Base-by-base conservation (phyloP, 1,140 invertebrate genomes). In the Pomacea maculata region DNA sequence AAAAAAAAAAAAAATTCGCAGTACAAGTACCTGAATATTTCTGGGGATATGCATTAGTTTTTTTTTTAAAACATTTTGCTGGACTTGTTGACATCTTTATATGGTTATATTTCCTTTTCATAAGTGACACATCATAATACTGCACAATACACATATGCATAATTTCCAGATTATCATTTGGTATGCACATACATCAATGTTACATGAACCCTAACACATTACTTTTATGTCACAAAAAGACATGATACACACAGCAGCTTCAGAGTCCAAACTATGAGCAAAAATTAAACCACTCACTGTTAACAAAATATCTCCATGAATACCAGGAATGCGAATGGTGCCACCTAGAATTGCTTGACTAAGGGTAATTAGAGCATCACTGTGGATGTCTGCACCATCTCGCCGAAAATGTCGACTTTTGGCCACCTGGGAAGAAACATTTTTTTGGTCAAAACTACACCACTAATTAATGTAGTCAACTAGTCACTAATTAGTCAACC, bases 301-400 rank as follows among this genome's bases (percentile, higher is more conserved):
- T 80, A 99, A 90, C 65, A 95, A 95, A 81, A 97, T 95, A 91
- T 98, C 96, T 92, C 99, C 97, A 90, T 99, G 99, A 65, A 99
- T 93, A 5, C 98, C 98, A 88, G 97, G 95, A 84, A 99, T 94
- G 85, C 96, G 93, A 55, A 98, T 95, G 0, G 96, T 95, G 71
- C 98, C 98, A 54, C 99, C 99, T 5, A 99, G 92, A 11, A 98
- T 89, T 0, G 98, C 97, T 93, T 99, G 98, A 1, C 97, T 93
- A 0, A 99, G 75, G 80, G 87, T 91, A 45, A 93, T 89, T 68
- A 82, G 82, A 12, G 91, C 89, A 86, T 93, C 92, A 82, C 89
- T 90, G 87, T 99, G 97, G 6, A 99, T 94, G 92, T 99, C 98
- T 11, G 96, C 92, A 12, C 97, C 98, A 85, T 99, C 97, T 71